Evolutionary conservation across 1,140 invertebrate species (phyloP), one percentile per base, ranked within the genome.

Genomic region (Zaprionus davidi): DNA sequence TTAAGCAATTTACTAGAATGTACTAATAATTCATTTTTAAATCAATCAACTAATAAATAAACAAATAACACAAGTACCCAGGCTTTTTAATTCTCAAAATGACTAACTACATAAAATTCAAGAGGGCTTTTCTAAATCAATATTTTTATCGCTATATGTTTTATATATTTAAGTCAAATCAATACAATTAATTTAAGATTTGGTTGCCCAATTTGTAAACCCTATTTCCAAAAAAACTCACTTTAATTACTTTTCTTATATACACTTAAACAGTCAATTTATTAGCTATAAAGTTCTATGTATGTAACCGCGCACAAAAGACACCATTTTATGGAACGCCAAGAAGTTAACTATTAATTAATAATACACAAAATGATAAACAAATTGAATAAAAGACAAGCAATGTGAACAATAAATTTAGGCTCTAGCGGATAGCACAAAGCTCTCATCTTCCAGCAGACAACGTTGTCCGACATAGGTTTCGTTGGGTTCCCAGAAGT

Each of bases 401-500:
- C 46, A 49, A 15, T 36, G 2, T 56, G 17, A 67, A 51, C 46
- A 51, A 6, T 34, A 26, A 28, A 2, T 64, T 80, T 78, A 91
- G 44, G 73, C 86, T 66, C 91, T 91, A 51, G 80, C 76, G 13
- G 90, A 63, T 44, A 91, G 44, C 28, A 91, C 76, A 75, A 92
- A 91, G 44, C 64, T 90, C 51, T 92, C 91, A 71, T 92, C 91
- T 49, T 92, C 80, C 3, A 92, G 60, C 9, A 92, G 67, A 57
- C 91, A 92, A 38, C 91, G 87, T 28, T 90, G 85, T 2, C 79
- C 78, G 11, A 92, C 84, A 74, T 81, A 90, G 41, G 78, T 75
- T n/a, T 92, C 88, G 56, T 92, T 92, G 9, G 82, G 78, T 46
- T 92, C 91, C 91, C 91, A 92, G 20, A 77, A 88, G 38, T 92